Percentiles rank a stretch among this genome's conserved stretches.
Conservation (phyloP, 2,797 vertebrate genomes). For the Oreortyx pictus region DNA sequence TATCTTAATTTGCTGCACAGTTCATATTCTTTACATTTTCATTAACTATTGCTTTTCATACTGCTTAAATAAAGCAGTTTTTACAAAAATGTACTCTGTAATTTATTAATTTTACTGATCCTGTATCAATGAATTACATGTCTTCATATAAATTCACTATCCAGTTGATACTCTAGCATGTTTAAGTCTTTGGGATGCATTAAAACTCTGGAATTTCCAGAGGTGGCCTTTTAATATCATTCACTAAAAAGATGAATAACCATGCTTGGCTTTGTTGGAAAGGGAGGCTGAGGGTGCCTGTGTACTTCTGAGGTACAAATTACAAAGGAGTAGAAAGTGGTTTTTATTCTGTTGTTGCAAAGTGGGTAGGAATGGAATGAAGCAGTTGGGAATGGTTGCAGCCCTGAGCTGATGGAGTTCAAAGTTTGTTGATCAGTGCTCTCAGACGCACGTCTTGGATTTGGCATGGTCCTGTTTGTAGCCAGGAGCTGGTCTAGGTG, state of each 20-base stretch:
- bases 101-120: background rate
- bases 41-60: background rate
- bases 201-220: background rate
- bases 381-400: background rate
- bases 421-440: background rate
- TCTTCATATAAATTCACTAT: background rate
- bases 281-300: background rate
- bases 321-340: background rate
- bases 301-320: background rate
- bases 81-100: background rate
- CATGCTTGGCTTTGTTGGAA: background rate
- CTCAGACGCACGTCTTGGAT: background rate
- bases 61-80: background rate
- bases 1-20: background rate
- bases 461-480: background rate
- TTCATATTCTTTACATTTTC: background rate
- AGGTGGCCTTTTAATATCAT: background rate
- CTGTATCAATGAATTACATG: background rate
- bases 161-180: background rate
- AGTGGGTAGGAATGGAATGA: background rate
- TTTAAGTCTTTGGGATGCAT: background rate
- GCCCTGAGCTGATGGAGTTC: background rate
- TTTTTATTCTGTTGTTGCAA: background rate
- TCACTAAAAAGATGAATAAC: background rate
- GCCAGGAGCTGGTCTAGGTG: background rate